Conservation (phyloP, 2,113 vertebrate species). For the Recurvirostra avosetta region DNA sequence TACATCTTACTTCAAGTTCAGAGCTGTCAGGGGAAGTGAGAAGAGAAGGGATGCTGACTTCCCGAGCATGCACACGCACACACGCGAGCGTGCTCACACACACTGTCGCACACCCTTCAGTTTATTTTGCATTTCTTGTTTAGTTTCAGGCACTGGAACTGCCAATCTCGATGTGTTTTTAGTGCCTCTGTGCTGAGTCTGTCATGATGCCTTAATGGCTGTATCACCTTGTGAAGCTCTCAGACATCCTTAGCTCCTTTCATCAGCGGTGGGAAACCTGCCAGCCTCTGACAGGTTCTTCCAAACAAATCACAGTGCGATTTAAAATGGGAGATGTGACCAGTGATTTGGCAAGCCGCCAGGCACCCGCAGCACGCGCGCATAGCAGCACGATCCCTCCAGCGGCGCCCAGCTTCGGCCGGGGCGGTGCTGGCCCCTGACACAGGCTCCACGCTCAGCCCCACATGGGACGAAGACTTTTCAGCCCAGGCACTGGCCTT, state of each 20-base stretch:
- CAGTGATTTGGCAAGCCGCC: neutral
- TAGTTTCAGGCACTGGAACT: neutral
- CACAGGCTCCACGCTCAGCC: accelerated
- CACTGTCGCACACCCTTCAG: neutral
- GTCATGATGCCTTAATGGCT: conserved; percentile 40
- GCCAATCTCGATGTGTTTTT: conserved; percentile 5
- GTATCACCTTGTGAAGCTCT: conserved; percentile 47
- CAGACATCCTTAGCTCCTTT: conserved; percentile 37
- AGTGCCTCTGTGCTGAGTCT: neutral
- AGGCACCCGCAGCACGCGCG: neutral
- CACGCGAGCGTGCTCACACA: neutral
- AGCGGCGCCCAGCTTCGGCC: accelerated
- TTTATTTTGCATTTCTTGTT: neutral
- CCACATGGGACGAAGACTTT: accelerated
- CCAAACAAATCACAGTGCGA: neutral
- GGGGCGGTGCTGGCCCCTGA: accelerated
- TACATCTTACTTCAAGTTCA: neutral
- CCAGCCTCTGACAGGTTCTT: conserved; percentile 53
- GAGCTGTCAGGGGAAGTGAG: conserved; percentile 15
- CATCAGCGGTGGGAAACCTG: conserved; percentile 42
- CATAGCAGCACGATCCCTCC: accelerated
- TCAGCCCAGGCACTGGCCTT: neutral
- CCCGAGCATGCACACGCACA: neutral
- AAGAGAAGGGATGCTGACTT: neutral
- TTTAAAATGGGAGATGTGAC: neutral